A percentile compares a stretch with the other conserved stretches of the same genome.
phyloP scores from a whole-genome alignment of 1,140 invertebrate species.

The Bursaphelenchus mucronatus region DNA sequence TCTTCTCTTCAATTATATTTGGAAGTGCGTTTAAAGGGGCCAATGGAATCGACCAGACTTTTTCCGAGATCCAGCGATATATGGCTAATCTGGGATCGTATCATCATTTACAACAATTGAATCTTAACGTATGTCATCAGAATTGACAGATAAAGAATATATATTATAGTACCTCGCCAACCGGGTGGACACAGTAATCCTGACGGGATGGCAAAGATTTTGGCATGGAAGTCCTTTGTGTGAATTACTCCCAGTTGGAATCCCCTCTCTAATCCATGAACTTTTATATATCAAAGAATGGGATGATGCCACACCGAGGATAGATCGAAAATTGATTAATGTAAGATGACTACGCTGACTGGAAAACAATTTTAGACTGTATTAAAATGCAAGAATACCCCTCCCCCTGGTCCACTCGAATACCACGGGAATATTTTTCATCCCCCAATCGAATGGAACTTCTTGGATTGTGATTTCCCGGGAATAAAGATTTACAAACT shows the following conservation, averaged over 20 bases:
- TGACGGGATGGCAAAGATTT: slow-evolving; percentile 65
- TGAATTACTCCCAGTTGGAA: slow-evolving; percentile 74
- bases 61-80: slow-evolving; percentile 37
- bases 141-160: not conserved
- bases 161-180: slow-evolving; percentile 32
- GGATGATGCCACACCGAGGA: not conserved
- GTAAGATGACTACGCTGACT: not conserved
- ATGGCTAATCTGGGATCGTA: slow-evolving; percentile 46
- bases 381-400: slow-evolving; percentile 2
- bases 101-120: slow-evolving; percentile 30
- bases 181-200: slow-evolving; percentile 28
- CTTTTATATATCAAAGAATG: slow-evolving; percentile 28
- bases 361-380: slow-evolving; percentile 1
- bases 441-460: slow-evolving; percentile 13
- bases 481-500: slow-evolving; percentile 5
- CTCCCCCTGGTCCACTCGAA: not conserved
- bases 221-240: slow-evolving; percentile 86
- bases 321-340: slow-evolving; percentile 7
- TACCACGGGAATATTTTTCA: slow-evolving; percentile 3
- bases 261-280: slow-evolving; percentile 70
- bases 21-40: slow-evolving; percentile 52
- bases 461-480: slow-evolving; percentile 9
- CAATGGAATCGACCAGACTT: slow-evolving; percentile 46
- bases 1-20: slow-evolving; percentile 39
- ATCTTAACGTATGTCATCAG: slow-evolving; percentile 11